Percentiles rank a stretch among this genome's conserved stretches.
Evolutionary conservation across 2,888 invertebrate species (phyloP).

Genomic region (Scaptomyza cyrtandrae): DNA sequence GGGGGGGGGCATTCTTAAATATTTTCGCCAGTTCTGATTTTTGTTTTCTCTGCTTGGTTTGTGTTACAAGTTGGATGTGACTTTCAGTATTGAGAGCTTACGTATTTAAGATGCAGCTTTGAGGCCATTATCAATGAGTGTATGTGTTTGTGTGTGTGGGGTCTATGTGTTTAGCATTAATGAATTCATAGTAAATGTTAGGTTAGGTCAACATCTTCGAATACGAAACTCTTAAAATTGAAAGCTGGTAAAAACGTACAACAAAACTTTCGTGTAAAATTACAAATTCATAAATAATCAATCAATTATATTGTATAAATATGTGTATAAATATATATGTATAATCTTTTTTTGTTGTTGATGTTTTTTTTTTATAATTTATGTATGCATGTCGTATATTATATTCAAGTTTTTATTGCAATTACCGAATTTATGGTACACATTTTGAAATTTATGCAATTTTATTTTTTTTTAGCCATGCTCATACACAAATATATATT

Average conservation of each 20-base stretch:
- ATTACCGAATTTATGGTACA: conserved; percentile 46
- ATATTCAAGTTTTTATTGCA: conserved; percentile 26
- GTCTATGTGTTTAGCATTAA: conserved; percentile 9
- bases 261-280: conserved; percentile 57
- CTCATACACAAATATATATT: conserved; percentile 10
- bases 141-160: conserved; percentile 7
- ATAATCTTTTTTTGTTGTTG: conserved; percentile 5
- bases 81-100: conserved; percentile 47
- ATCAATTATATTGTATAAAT: conserved; percentile 36
- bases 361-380: conserved; percentile 6
- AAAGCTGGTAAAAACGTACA: conserved; percentile 42
- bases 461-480: conserved; percentile 22
- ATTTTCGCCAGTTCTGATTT: conserved; percentile 36
- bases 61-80: conserved; percentile 29
- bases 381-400: conserved; percentile 5
- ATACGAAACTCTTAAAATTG: conserved; percentile 54
- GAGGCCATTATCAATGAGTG: conserved; percentile 25
- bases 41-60: conserved; percentile 16
- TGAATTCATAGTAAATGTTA: conserved; percentile 28
- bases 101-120: conserved; percentile 41
- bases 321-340: conserved; percentile 25
- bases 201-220: conserved; percentile 35
- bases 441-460: conserved; percentile 56
- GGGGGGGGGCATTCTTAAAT: conserved; percentile 35
- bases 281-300: conserved; percentile 43